Percentiles rank a stretch among this genome's conserved stretches.
phyloP scores from a whole-genome alignment of 2,113 vertebrate species.

The Calyptommatus sinebrachiatus region DNA sequence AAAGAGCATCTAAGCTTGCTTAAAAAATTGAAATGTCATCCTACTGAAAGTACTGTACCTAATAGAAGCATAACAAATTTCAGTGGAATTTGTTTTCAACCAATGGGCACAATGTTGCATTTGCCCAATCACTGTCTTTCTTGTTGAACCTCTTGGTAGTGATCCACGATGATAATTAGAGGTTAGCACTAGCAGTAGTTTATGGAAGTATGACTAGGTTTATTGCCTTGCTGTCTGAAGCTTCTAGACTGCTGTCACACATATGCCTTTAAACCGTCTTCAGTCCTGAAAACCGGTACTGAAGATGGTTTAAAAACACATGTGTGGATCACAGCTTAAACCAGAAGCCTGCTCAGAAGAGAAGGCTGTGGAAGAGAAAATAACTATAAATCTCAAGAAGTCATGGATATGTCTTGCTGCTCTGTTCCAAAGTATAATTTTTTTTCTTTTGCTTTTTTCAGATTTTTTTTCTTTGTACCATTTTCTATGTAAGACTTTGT shows the following conservation, averaged over 20 bases:
- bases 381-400: background rate
- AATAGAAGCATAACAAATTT: background rate
- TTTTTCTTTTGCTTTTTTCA: accelerated
- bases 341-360: background rate
- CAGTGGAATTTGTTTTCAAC: background rate
- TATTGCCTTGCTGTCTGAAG: background rate
- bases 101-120: background rate
- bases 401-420: background rate
- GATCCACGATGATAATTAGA: background rate
- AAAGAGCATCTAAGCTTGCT: background rate
- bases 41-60: background rate
- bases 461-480: background rate
- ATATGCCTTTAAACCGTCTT: too few species aligned
- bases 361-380: background rate
- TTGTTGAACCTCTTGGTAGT: background rate
- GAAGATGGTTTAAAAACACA: too few species aligned
- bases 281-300: too few species aligned
- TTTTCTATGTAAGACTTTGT: background rate
- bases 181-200: background rate
- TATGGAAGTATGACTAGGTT: background rate
- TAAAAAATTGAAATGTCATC: background rate
- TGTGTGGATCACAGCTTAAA: background rate
- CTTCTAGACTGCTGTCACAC: background rate
- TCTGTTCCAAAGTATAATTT: background rate
- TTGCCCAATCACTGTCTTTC: background rate